Evolutionary conservation across 2,888 invertebrate species (phyloP), one percentile per base, ranked within the genome.

Genomic region (Sminthurinus aureus): DNA sequence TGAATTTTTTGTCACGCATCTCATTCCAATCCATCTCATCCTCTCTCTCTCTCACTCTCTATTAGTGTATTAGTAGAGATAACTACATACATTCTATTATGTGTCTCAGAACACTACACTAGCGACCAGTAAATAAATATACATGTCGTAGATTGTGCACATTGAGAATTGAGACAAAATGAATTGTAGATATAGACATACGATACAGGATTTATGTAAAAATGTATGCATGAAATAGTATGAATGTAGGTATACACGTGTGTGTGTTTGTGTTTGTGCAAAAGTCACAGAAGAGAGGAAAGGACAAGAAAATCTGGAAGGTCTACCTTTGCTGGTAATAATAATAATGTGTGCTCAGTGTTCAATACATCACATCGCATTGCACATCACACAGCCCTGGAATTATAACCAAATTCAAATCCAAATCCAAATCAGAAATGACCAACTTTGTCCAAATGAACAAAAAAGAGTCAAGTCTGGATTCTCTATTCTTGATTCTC

Each of bases 1-100:
- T 82, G 73, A 84, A 80, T 80, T 84, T 84, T 85, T 81, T 84
- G 85, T 85, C 85, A 85, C 85, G 85, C 83, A 85, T 85, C 79
- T 84, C 83, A 84, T 83, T 82, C 79, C 79, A 79, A 78, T 79
- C 83, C 52, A 79, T 71, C 82, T 69, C 78, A 71, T 71, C 69
- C 73, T 71, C 12, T 83, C 79, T 83, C 79, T 71, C 79, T 69
- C 69, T 52, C 79, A 73, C 73, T 58, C 26, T 78, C 66, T 78
- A 64, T 78, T 66, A 78, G 66, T 66, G 38, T 38, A 38, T 38
- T 4, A 38, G 38, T 38, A 38, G 1, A 38, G 6, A 6, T 38
- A 38, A n/a, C n/a, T 38, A 38, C 6, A 38, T 38, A 38, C 38
- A 38, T 4, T 38, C 38, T 38, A 38, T 38, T 38, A 38, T 38